Base-by-base conservation (phyloP, 1,140 invertebrate species). In the Octopus sinensis region DNA sequence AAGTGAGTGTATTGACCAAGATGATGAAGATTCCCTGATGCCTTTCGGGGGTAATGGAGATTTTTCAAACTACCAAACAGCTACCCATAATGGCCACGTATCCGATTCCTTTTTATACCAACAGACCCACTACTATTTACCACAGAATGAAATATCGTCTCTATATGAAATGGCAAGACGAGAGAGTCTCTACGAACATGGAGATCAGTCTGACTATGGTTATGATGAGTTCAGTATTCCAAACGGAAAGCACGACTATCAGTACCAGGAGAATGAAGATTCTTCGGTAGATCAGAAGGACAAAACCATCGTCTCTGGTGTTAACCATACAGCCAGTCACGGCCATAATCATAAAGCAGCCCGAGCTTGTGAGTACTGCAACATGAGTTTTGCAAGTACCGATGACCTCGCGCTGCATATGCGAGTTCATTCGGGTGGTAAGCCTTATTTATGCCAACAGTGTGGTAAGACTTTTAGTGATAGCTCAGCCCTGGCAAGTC, bases 391-490 rank as follows among this genome's bases (percentile, higher is more conserved):
- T 77, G 76, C 76, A 5, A 77, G 76, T 9, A 51, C 5, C 7
- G 52, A 77, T 23, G 52, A 77, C 17, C 76, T 77, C n/a, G 13
- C 52, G 7, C 43, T 52, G 30, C 76, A 77, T 77, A 53, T 77
- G 43, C 30, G 76, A 5, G 52, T 53, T 77, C 76, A 77, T 43
- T 52, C 76, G 5, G 84, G 84, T 23, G 82, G 83, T 53, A 81
- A 83, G 53, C 89, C 89, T 4, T 97, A 96, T 89, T 95, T 95
- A 4, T 97, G 96, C 89, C 96, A 96, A 87, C 94, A 95, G 88
- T 97, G 96, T 89, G 96, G 96, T 7, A 95, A 95, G 62, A 94
- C 95, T 89, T 97, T 97, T 89, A 96, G 95, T 79, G 92, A 95
- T 53, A 96, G 96, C 88, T 96, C 96, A 87, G 96, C 96, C 89